phyloP scores from a whole-genome alignment of 2,888 invertebrate genomes.

The Athripsodes cinereus region DNA sequence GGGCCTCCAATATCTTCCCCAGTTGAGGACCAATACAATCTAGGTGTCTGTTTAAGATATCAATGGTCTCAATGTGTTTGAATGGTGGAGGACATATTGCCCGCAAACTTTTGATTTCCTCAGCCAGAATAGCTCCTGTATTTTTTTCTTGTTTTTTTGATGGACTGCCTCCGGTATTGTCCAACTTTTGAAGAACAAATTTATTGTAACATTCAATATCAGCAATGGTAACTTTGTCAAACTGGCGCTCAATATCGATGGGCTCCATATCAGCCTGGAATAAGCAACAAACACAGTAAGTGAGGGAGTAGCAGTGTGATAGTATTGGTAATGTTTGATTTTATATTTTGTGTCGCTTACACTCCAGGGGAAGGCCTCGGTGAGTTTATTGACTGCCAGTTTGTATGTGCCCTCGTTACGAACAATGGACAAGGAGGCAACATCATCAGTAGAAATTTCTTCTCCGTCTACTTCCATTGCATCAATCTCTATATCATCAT shows the following conservation, averaged over 20 bases:
- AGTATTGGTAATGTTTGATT: too few relatives aligned
- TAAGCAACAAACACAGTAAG: background rate
- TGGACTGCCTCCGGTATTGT: background rate
- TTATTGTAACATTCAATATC: slow-evolving; percentile 66
- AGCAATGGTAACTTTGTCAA: slow-evolving; percentile 52
- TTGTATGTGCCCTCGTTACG: slow-evolving; percentile 30
- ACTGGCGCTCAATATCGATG: slow-evolving; percentile 56
- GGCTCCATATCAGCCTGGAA: slow-evolving; percentile 52
- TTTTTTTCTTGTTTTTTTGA: slow-evolving; percentile 25
- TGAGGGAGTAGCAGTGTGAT: too few relatives aligned
- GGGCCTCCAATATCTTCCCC: slow-evolving; percentile 49
- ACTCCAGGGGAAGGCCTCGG: slow-evolving; percentile 44
- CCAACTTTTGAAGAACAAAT: slow-evolving; percentile 43
- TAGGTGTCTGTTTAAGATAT: slow-evolving; percentile 31
- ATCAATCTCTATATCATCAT: background rate
- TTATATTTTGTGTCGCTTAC: slow-evolving; percentile 31
- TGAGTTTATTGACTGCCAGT: slow-evolving; percentile 41
- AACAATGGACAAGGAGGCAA: background rate
- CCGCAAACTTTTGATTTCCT: slow-evolving; percentile 1
- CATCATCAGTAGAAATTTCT: background rate
- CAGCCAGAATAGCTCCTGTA: slow-evolving; percentile 30
- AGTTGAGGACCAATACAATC: slow-evolving; percentile 42
- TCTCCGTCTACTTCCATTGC: background rate
- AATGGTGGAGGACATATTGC: slow-evolving; percentile 23
- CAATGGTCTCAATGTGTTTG: slow-evolving; percentile 32